Evolutionary conservation across 2,888 invertebrate species (phyloP), one percentile per base, ranked within the genome.

Genomic region (Cataglyphis cursor): DNA sequence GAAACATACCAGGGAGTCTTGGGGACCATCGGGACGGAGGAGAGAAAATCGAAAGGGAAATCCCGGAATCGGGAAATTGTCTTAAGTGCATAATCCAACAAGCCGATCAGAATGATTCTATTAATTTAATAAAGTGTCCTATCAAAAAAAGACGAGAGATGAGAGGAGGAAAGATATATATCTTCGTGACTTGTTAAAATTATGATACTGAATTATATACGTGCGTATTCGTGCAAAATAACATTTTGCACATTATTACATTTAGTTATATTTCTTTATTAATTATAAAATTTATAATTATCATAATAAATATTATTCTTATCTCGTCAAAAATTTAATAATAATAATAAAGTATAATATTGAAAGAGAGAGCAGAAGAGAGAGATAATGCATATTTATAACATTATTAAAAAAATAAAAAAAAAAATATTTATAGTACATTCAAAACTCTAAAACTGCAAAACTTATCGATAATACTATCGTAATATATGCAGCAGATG

Each of bases 1-100:
- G 91, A 86, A 91, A 90, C 88, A 65, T 66, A 57, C 87, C 85
- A 82, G 83, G 66, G 87, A 54, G 64, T 83, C 82, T 74, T 85
- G 68, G 81, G 82, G 66, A 86, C 57, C 80, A 85, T 24, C 65
- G 84, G 66, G 15, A 48, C 64, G 66, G 44, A 72, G 21, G 66
- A 48, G 48, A 41, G 76, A 57, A 75, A 75, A 61, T 35, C 68
- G 70, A 54, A 76, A 54, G 66, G 21, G 64, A 76, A 76, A 76
- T 21, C 57, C 3, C 15, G 35, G 72, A 68, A 59, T 41, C 72
- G 65, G 64, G 72, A 66, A 83, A 83, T 80, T 73, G 84, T 85
- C 84, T 85, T 66, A 73, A 82, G 59, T 75, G 82, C 85, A 59
- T 87, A 87, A 87, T 89, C 82, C 88, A 31, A 61, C 44, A 61